Percentiles rank a stretch among this genome's conserved stretches.
Conservation (phyloP, 2,797 vertebrate species). For the Xenopus petersii region DNA sequence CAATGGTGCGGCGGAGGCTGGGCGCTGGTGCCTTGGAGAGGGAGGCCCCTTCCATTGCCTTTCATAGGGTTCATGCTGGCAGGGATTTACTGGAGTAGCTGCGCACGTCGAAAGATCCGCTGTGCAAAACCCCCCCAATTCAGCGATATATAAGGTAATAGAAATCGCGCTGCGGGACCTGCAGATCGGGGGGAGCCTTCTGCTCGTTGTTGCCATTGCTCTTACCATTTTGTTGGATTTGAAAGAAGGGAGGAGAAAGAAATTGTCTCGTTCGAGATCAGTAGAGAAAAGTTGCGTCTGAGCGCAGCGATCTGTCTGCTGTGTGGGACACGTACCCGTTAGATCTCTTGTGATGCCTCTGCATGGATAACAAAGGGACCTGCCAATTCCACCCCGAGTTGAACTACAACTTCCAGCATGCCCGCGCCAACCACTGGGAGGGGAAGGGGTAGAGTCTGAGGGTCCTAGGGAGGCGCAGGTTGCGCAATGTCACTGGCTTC, state of each 20-base stretch:
- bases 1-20: constrained; percentile 61
- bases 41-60: constrained; percentile 36
- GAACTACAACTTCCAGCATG: no score
- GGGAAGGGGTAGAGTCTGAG: no score
- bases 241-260: not conserved
- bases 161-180: not conserved
- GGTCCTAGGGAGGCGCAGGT: no score
- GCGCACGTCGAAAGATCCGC: constrained; percentile 2
- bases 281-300: constrained; percentile 1
- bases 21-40: constrained; percentile 9
- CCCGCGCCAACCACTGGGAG: no score
- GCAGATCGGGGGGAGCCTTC: no score
- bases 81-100: constrained; percentile 44
- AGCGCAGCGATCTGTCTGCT: constrained; percentile 1
- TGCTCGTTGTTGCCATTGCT: no score
- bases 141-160: constrained; percentile 56
- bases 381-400: no score
- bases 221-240: no score
- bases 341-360: no score
- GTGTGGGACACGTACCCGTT: no score
- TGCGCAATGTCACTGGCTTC: not conserved
- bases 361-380: no score
- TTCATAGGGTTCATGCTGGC: constrained; percentile 60
- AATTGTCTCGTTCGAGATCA: not conserved
- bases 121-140: constrained; percentile 34